Conservation (phyloP, 2,113 vertebrate species). For the Vimba vimba region DNA sequence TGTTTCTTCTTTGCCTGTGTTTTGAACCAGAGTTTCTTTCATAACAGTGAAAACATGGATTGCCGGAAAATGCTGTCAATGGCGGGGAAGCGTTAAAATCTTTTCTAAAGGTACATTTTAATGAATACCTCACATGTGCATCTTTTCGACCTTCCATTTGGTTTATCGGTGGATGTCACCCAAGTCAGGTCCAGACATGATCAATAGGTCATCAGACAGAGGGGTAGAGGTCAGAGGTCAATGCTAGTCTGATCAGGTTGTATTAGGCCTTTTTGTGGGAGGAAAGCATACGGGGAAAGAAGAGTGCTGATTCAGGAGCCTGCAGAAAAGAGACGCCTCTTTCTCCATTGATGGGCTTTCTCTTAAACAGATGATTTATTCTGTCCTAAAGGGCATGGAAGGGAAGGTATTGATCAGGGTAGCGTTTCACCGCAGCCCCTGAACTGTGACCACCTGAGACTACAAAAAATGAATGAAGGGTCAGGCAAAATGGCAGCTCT, state of each 20-base stretch:
- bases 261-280: conserved; percentile 45
- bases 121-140: conserved; percentile 37
- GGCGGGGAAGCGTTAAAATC: neutral
- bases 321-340: conserved; percentile 45
- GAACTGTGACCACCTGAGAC: conserved; percentile 55
- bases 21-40: too few species aligned
- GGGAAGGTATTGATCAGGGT: conserved; percentile 53
- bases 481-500: conserved; percentile 38
- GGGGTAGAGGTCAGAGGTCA: conserved; percentile 60
- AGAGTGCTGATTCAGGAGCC: conserved; percentile 52
- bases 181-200: conserved; percentile 63
- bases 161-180: conserved; percentile 35
- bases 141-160: conserved; percentile 35
- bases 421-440: conserved; percentile 34
- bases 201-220: conserved; percentile 69
- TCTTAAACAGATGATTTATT: conserved; percentile 61
- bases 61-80: too few species aligned
- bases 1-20: too few species aligned
- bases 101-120: neutral
- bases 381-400: conserved; percentile 45
- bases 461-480: conserved; percentile 39
- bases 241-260: conserved; percentile 47
- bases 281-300: neutral
- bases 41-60: too few species aligned
- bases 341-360: conserved; percentile 39